Evolutionary conservation across 2,797 vertebrate species (phyloP), one percentile per base, ranked within the genome.

Genomic region (Distichodus sexfasciatus): DNA sequence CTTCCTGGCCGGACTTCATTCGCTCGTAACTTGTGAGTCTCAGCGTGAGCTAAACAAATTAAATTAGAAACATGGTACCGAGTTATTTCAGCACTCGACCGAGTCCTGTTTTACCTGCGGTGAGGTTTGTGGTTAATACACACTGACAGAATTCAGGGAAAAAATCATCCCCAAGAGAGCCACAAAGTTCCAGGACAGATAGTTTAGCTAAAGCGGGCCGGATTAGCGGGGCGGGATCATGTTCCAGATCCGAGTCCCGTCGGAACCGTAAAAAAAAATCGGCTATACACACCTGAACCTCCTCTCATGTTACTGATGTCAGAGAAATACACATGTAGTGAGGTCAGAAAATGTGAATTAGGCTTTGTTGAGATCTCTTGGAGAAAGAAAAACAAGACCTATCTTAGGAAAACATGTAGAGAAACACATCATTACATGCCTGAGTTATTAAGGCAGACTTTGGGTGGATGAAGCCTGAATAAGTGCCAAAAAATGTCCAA

Each of bases 21-120:
- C 43, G 57, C 40, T 57, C 43, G 44, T 55, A 51, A 29, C 26
- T 24, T 43, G 21, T 41, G 21, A 64, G n/a, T 44, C 33, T 43
- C 40, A 63, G 43, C 51, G 58, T 43, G 59, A 15, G 43, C 35
- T 43, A 29, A 74, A 53, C 19, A 61, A 66, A 61, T 73, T 60
- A 58, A 69, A 55, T 55, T 23, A 60, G 38, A 70, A 44, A 38
- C 51, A 58, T 24, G n/a, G 48, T 50, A 40, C 75, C 38, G 74
- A 64, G 35, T 47, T 64, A 24, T 75, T 72, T 29, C 55, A 72
- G 62, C 31, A n/a, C 31, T 63, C 36, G 11, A 61, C 29, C 29
- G 11, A 46, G 61, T 41, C 46, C 29, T 46, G 47, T 67, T 71
- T 73, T 73, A 76, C 69, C 75, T 71, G 47, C 63, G 60, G 62